phyloP scores from a whole-genome alignment of 1,140 invertebrate species.

The Bombus turneri region DNA sequence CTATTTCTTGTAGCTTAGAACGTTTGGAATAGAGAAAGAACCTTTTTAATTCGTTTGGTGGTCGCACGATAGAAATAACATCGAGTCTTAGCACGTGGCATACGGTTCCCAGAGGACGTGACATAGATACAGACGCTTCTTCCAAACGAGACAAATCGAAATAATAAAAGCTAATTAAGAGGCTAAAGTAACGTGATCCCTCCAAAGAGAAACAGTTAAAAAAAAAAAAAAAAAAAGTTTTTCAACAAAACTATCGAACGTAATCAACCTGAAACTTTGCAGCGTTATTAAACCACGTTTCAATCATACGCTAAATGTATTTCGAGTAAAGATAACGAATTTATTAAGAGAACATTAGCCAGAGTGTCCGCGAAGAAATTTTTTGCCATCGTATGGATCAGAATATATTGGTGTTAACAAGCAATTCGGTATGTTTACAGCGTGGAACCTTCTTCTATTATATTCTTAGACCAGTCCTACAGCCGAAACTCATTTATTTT shows the following conservation, averaged over 20 bases:
- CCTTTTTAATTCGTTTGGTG: constrained; percentile 6
- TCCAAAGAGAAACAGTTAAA: not conserved
- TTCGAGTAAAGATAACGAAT: not conserved
- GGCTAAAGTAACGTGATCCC: not conserved
- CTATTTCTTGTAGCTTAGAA: not conserved
- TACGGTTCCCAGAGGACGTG: not conserved
- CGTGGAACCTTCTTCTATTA: not conserved
- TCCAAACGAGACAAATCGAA: constrained; percentile 3
- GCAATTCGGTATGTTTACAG: constrained; percentile 7
- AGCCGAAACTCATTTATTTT: constrained; percentile 17
- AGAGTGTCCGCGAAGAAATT: not conserved
- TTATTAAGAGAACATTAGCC: not conserved
- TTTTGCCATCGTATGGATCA: not conserved
- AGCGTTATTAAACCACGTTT: not conserved
- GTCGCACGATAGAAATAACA: constrained; percentile 2
- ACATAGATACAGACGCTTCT: not conserved
- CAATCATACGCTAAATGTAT: not conserved
- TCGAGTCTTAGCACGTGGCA: not conserved
- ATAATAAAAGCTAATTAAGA: constrained; percentile 5
- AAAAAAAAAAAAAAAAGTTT: not conserved
- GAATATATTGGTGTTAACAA: constrained; percentile 21
- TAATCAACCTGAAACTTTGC: too few species aligned
- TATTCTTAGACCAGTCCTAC: not conserved
- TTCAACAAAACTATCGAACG: not conserved
- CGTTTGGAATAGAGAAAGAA: not conserved